Percentiles rank a stretch among this genome's conserved stretches.
Evolutionary conservation across 2,888 invertebrate species (phyloP).

Genomic region (Lasioglossum figueresi): DNA sequence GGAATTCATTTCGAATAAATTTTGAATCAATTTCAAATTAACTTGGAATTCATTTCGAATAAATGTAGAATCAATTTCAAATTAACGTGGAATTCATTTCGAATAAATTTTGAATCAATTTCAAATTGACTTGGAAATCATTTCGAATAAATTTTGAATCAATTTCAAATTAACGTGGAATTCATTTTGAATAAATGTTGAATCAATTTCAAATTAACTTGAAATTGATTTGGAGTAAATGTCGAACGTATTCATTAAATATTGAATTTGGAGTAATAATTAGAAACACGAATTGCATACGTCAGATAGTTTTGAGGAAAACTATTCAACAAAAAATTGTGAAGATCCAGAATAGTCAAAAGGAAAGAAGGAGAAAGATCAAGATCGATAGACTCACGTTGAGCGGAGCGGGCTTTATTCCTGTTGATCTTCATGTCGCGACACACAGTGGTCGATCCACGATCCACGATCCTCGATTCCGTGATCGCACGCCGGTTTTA

Average conservation of each 20-base stretch:
- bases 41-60: too few relatives aligned
- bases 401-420: slow-evolving; percentile 20
- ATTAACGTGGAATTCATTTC: too few relatives aligned
- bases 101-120: neutral
- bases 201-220: too few relatives aligned
- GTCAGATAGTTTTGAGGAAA: neutral
- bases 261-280: neutral
- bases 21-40: too few relatives aligned
- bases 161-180: too few relatives aligned
- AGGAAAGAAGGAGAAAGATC: neutral
- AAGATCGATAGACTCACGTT: slow-evolving; percentile 49
- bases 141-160: too few relatives aligned
- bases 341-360: neutral
- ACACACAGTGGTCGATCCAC: neutral
- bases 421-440: slow-evolving; percentile 60
- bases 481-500: slow-evolving; percentile 31
- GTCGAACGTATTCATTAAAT: too few relatives aligned
- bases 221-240: neutral
- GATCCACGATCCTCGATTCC: neutral
- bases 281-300: too few relatives aligned
- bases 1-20: too few relatives aligned
- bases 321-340: neutral
- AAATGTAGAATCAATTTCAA: too few relatives aligned
- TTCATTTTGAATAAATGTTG: neutral
- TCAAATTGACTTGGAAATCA: too few relatives aligned